Evolutionary conservation across 2,797 vertebrate species (phyloP).

Genomic region (Chelidonichthys spinosus): DNA sequence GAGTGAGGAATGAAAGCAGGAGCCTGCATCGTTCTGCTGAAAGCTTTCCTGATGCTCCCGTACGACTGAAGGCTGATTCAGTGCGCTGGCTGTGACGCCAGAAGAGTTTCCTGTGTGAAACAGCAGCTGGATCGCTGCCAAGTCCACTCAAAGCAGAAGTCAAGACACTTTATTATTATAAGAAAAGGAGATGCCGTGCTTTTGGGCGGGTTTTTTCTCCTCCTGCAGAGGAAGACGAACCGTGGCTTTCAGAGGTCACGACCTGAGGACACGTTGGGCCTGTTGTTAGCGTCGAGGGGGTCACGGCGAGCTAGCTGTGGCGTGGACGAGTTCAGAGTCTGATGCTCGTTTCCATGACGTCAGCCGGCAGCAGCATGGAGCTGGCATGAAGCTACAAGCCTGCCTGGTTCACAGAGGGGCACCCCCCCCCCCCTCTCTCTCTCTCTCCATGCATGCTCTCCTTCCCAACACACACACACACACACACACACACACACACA

Average conservation of each 20-base stretch:
- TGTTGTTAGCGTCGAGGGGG: no score
- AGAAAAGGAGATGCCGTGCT: neutral
- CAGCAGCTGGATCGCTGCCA: conserved; percentile 15
- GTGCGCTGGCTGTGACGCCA: neutral
- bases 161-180: no score
- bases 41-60: conserved; percentile 1
- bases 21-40: neutral
- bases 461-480: conserved; percentile 9
- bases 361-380: conserved; percentile 61
- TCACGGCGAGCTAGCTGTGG: no score
- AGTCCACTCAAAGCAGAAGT: conserved; percentile 6
- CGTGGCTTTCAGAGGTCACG: conserved; percentile 1
- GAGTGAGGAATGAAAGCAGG: conserved; percentile 8
- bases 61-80: neutral
- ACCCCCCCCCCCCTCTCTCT: conserved; percentile 14
- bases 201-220: neutral
- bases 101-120: conserved; percentile 36
- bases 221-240: neutral
- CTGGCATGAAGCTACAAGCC: conserved; percentile 73
- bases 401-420: conserved; percentile 61
- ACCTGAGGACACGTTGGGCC: neutral
- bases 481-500: neutral
- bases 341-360: conserved; percentile 84
- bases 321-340: conserved; percentile 64
- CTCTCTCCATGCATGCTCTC: conserved; percentile 10